phyloP scores from a whole-genome alignment of 2,113 vertebrate genomes.

The Neotragus pygmaeus region DNA sequence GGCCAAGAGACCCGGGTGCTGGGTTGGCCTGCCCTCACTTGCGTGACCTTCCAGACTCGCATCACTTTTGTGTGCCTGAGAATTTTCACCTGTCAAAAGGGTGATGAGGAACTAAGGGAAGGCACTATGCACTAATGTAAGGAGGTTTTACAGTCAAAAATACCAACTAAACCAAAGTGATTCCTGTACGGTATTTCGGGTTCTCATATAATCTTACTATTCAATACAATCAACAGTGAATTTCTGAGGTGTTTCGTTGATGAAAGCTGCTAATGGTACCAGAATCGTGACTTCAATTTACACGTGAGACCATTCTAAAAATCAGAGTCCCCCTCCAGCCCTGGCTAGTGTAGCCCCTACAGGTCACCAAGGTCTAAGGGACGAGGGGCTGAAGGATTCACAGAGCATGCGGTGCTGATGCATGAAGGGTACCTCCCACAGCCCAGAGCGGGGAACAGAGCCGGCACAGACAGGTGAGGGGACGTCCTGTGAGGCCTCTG shows the following conservation, averaged over 20 bases:
- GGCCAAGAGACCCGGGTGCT: background rate
- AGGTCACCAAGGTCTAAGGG: background rate
- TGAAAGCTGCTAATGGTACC: background rate
- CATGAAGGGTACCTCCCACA: background rate
- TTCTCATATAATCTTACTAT: background rate
- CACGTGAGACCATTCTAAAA: background rate
- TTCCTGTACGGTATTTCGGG: too few relatives aligned
- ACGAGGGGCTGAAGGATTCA: background rate
- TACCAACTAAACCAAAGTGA: background rate
- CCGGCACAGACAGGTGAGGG: background rate
- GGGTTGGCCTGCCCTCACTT: fast-evolving
- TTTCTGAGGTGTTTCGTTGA: background rate
- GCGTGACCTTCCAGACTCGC: background rate
- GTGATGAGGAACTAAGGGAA: background rate
- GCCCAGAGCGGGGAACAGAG: background rate
- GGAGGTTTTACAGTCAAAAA: background rate
- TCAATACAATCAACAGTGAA: background rate
- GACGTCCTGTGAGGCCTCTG: background rate
- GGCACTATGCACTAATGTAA: background rate
- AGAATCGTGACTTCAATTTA: background rate
- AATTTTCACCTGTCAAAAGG: background rate
- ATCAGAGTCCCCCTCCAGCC: background rate
- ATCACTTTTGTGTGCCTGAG: background rate
- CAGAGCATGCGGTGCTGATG: fast-evolving
- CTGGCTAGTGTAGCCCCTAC: background rate